Percentiles rank a stretch among this genome's conserved stretches.
Evolutionary conservation across 2,797 vertebrate species (phyloP).

Genomic region (Antennarius maculatus): DNA sequence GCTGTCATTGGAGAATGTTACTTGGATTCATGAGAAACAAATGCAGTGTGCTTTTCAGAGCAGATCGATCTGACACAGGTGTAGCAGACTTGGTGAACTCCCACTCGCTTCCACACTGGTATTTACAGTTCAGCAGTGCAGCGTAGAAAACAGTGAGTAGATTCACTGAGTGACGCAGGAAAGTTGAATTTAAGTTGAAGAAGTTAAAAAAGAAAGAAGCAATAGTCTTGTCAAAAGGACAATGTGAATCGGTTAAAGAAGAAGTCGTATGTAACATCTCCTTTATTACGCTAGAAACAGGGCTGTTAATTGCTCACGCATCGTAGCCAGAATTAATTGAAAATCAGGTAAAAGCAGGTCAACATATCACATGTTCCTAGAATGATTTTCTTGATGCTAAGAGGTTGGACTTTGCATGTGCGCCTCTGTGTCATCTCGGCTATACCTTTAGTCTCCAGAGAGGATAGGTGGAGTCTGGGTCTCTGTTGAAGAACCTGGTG

Average conservation of each 20-base stretch:
- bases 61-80: background rate
- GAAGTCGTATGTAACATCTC: slow-evolving; percentile 56
- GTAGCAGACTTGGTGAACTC: background rate
- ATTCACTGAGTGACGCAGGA: slow-evolving; percentile 8
- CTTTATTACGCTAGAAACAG: slow-evolving; percentile 42
- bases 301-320: slow-evolving; percentile 19
- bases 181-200: slow-evolving; percentile 47
- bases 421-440: slow-evolving; percentile 4
- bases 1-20: slow-evolving; percentile 23
- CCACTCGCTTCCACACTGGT: slow-evolving; percentile 9
- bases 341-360: slow-evolving; percentile 15
- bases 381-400: slow-evolving; percentile 1
- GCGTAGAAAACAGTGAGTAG: slow-evolving; percentile 8
- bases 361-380: slow-evolving; percentile 10
- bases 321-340: slow-evolving; percentile 5
- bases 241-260: slow-evolving; percentile 19
- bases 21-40: slow-evolving; percentile 14
- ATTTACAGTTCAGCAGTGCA: slow-evolving; percentile 21
- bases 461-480: slow-evolving; percentile 95
- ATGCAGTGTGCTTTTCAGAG: background rate
- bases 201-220: slow-evolving; percentile 2
- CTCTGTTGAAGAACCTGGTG: slow-evolving; percentile 98
- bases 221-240: slow-evolving; percentile 34
- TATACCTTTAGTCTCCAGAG: slow-evolving; percentile 98
- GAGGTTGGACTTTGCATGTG: background rate